These are phyloP conservation scores for Macrosteles quadrilineatus DNA, from an alignment of 1,140 invertebrate genomes.

Conservation along the genomic window DNA sequence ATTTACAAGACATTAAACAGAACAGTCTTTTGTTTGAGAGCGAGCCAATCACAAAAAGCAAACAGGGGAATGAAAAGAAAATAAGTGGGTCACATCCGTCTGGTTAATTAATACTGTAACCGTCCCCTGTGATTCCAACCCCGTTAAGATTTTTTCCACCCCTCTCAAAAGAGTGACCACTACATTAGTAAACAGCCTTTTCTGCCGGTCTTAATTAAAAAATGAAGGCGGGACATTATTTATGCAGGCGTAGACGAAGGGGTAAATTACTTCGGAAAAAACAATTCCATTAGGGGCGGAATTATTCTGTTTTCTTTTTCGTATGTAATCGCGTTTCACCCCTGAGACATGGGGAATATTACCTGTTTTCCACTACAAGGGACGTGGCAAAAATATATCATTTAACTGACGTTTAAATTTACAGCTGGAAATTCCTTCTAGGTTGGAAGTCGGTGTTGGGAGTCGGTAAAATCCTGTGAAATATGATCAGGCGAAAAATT, in stretches of 20 bases:
- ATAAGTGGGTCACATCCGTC: constrained; percentile 19
- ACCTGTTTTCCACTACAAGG: no score
- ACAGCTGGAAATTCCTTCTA: no score
- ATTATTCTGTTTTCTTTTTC: constrained; percentile 14
- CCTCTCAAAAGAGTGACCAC: constrained; percentile 10
- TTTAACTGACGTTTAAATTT: no score
- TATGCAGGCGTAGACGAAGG: constrained; percentile 18
- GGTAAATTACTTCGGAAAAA: constrained; percentile 22
- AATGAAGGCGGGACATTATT: constrained; percentile 14
- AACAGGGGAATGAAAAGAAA: constrained; percentile 31
- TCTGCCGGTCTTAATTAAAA: constrained; percentile 20
- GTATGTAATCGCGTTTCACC: no score
- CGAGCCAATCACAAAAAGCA: constrained; percentile 9
- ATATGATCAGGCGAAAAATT: no score
- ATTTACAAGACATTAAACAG: neutral
- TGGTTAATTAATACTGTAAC: neutral
- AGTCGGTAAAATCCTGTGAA: no score
- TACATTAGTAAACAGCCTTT: constrained; percentile 24
- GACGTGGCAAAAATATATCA: no score
- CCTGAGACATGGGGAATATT: no score
- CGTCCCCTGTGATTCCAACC: neutral
- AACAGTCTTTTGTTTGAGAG: neutral
- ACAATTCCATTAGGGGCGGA: constrained; percentile 11
- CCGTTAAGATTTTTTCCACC: constrained; percentile 19
- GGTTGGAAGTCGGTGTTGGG: no score